Evolutionary conservation across 2,113 vertebrate species (phyloP).

Genomic region (Labeo rohita): DNA sequence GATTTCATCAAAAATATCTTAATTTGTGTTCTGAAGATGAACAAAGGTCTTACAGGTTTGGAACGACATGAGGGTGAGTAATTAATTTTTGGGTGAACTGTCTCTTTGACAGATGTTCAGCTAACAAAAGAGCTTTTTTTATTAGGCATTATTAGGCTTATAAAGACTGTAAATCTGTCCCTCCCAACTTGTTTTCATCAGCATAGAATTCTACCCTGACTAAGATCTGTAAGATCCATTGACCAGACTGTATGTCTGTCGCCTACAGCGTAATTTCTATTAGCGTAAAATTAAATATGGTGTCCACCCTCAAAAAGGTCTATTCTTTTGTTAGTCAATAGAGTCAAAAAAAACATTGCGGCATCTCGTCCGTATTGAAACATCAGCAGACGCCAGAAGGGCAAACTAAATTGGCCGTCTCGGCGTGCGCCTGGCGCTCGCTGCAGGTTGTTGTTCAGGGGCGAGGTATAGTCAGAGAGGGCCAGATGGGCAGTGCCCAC

Average conservation of each 20-base stretch:
- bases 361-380: constrained; percentile 55
- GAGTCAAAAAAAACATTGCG: not conserved
- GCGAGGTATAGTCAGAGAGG: constrained; percentile 78
- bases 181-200: too few relatives aligned
- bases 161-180: too few relatives aligned
- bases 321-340: not conserved
- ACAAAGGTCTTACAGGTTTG: too few relatives aligned
- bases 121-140: not conserved
- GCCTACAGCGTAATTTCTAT: not conserved
- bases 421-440: constrained; percentile 66
- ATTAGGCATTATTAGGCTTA: too few relatives aligned
- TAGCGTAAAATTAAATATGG: not conserved
- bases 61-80: too few relatives aligned
- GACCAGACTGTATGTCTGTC: not conserved
- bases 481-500: constrained; percentile 85
- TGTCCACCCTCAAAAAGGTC: not conserved
- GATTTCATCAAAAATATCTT: too few relatives aligned
- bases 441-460: constrained; percentile 82
- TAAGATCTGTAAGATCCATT: not conserved
- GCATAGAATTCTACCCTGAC: too few relatives aligned
- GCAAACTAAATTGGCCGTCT: constrained; percentile 64
- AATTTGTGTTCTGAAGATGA: too few relatives aligned
- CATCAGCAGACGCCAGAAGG: constrained; percentile 66
- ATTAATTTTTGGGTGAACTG: too few relatives aligned
- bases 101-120: not conserved